Percentiles rank a stretch among this genome's conserved stretches.
Conservation (phyloP, 2,797 vertebrate species). For the Clarias platycephalus region DNA sequence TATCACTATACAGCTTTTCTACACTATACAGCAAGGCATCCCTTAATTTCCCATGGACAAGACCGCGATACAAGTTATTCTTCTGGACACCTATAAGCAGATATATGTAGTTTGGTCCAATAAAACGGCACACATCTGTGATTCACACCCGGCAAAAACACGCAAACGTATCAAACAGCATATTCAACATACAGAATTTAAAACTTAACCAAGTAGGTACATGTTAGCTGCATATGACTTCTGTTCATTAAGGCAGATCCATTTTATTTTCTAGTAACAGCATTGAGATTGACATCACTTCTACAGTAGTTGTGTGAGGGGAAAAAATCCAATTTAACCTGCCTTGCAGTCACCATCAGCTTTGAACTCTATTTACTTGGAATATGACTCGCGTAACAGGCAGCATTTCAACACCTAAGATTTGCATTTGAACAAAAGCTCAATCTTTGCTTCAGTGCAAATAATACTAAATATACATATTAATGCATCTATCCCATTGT, state of each 20-base stretch:
- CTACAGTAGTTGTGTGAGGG: conserved; percentile 38
- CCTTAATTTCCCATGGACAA: background rate
- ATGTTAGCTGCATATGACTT: conserved; percentile 24
- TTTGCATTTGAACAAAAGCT: conserved; percentile 44
- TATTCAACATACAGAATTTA: conserved; percentile 32
- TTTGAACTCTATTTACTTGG: conserved; percentile 53
- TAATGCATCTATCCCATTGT: conserved; percentile 32
- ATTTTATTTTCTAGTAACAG: conserved; percentile 42
- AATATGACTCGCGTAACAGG: conserved; percentile 37
- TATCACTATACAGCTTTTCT: background rate
- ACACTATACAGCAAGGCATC: background rate
- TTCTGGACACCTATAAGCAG: background rate
- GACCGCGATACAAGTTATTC: background rate
- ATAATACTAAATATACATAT: conserved; percentile 43
- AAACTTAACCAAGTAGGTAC: conserved; percentile 23
- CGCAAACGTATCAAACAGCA: conserved; percentile 26
- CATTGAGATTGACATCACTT: conserved; percentile 32
- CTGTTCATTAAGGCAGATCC: conserved; percentile 48
- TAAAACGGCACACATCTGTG: conserved; percentile 44
- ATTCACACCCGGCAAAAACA: conserved; percentile 34
- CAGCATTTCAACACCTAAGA: conserved; percentile 38
- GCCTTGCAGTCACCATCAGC: conserved; percentile 55
- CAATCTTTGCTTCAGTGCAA: conserved; percentile 48
- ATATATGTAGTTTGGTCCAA: conserved; percentile 45
- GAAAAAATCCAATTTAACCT: conserved; percentile 55